Evolutionary conservation across 2,113 vertebrate species (phyloP), one percentile per base, ranked within the genome.

Genomic region (Phasianus colchicus): DNA sequence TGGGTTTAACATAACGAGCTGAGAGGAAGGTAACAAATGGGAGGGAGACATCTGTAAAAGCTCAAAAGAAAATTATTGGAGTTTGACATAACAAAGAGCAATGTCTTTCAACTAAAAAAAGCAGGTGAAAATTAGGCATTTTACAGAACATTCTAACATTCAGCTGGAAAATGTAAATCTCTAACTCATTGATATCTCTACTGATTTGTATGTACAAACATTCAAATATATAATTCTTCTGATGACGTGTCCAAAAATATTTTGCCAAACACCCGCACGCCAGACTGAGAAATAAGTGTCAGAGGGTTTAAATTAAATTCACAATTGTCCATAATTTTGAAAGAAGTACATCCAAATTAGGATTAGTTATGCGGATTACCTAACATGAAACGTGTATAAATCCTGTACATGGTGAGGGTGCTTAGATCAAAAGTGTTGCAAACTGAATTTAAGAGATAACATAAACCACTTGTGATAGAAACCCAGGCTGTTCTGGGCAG

Each of bases 281-380:
- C 47, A 58, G 57, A 47, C 65, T 43, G 57, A 71, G 58, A 92
- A 93, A 88, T 47, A 54, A 81, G 55, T 81, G 14, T 80, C 73
- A 84, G 27, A 69, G 57, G 36, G 13, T 74, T 95, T 95, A 95
- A 92, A 91, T 89, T 61, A 65, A 86, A 81, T 91, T 73, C 69
- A 84, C 65, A 94, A 83, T 73, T 88, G 67, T 78, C 80, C 76
- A 83, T 88, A 3, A 3, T 88, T 96, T 81, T 84, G 69, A 94
- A 92, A 93, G 83, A 91, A 88, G 83, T 72, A 95, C 92, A 95
- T 96, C 91, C 93, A 94, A 94, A 90, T 95, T 94, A 92, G 94
- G 69, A 95, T 95, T 92, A 92, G 93, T 57, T 73, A 91, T 88
- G 88, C 88, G 63, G 88, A 91, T 91, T 95, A 88, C 36, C 89